Evolutionary conservation across 2,113 vertebrate genomes (phyloP), one percentile per base, ranked within the genome.

Genomic region (Meleagris gallopavo): DNA sequence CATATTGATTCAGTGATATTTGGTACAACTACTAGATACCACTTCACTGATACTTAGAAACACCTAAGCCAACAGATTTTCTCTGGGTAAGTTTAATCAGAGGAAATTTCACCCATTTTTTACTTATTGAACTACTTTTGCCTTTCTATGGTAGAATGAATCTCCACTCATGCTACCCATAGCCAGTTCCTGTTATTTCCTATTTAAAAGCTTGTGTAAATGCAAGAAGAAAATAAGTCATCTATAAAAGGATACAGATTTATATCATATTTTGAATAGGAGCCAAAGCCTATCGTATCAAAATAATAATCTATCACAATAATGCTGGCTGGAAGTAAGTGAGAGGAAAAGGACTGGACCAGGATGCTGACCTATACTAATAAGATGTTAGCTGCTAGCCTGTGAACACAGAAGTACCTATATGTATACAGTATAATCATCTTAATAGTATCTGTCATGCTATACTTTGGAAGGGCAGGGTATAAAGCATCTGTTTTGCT

Each of bases 361-460:
- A 84, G 55, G 78, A 57, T 88, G 54, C 72, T 89, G 70, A 95
- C 73, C n/a, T 91, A 41, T 69, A 52, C 45, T 94, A 90, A 79
- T 83, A 81, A 55, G 66, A 62, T 32, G 69, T 86, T 46, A 87
- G 41, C 74, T 71, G 17, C 36, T 66, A 13, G 30, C 25, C 86
- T 89, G 62, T 81, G 57, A 77, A 66, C 34, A 83, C 25, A 83
- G 64, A 85, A 64, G 43, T 48, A 61, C 7, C 30, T 85, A 52
- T 72, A 85, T 75, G 20, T 93, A 60, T 58, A 58, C 2, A 73
- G 34, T n/a, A 92, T 95, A 95, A 96, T 94, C 81, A 94, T 43
- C 69, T 90, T 95, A 95, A 92, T 24, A 2, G n/a, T 66, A 83
- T 93, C 85, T 88, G 85, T 85, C 94, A 91, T 94, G 66, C 72